Evolutionary conservation across 2,113 vertebrate species (phyloP).

Genomic region (Pimephales promelas): DNA sequence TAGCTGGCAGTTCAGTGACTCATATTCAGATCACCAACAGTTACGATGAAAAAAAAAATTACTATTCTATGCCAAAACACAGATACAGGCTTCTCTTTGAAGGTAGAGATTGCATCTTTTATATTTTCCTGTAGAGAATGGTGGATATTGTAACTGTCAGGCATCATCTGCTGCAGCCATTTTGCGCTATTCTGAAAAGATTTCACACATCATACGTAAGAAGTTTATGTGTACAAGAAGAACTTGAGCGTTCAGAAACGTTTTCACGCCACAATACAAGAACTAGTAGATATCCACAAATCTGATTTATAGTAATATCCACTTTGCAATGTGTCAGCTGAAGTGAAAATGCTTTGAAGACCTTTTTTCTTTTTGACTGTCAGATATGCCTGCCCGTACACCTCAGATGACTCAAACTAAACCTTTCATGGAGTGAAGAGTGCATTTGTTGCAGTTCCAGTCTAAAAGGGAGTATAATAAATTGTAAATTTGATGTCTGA

Average conservation of each 20-base stretch:
- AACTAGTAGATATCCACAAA: conserved; percentile 17
- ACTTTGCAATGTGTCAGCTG: conserved; percentile 10
- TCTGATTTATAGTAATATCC: conserved; percentile 8
- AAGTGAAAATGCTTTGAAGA: conserved; percentile 19
- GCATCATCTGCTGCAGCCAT: neutral
- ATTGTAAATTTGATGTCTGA: conserved; percentile 44
- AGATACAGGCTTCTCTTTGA: neutral
- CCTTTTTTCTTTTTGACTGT: neutral
- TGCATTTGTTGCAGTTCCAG: conserved; percentile 40
- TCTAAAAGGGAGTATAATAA: conserved; percentile 42
- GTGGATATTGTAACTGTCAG: neutral
- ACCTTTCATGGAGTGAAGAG: conserved; percentile 26
- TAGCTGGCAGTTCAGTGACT: conserved; percentile 14
- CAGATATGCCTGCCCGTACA: neutral
- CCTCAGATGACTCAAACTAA: conserved; percentile 19
- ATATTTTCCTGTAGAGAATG: neutral
- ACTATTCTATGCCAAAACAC: neutral
- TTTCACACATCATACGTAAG: neutral
- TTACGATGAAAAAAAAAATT: neutral
- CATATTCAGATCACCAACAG: conserved; percentile 10
- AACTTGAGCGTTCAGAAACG: neutral
- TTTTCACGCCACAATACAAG: conserved; percentile 9
- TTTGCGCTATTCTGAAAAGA: neutral
- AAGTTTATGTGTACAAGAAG: neutral
- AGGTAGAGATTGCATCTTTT: neutral